Percentiles rank a stretch among this genome's conserved stretches.
Conservation (phyloP, 2,888 invertebrate genomes). For the Yponomeuta malinellus region DNA sequence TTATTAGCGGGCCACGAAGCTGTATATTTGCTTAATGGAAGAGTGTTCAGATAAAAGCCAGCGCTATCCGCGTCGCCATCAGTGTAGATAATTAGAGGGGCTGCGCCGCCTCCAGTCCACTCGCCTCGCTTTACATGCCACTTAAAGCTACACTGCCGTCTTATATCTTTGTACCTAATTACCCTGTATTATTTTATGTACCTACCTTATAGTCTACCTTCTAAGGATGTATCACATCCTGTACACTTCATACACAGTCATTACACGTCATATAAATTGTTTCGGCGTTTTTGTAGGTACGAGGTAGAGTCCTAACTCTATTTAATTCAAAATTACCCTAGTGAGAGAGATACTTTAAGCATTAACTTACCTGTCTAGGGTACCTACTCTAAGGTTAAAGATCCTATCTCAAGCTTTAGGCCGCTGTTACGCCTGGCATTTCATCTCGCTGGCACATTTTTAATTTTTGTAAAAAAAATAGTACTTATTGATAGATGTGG, state of each 20-base stretch:
- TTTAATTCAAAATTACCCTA: too few relatives aligned
- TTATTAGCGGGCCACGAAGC: slow-evolving; percentile 63
- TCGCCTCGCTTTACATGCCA: slow-evolving; percentile 55
- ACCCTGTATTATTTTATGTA: not conserved
- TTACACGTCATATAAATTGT: not conserved
- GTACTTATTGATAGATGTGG: too few relatives aligned
- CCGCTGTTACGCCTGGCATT: too few relatives aligned
- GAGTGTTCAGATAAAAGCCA: slow-evolving; percentile 69
- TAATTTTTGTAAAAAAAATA: too few relatives aligned
- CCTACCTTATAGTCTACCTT: not conserved
- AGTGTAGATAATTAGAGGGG: slow-evolving; percentile 61
- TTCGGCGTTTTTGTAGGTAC: too few relatives aligned
- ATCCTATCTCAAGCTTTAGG: too few relatives aligned
- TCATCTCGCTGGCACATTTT: too few relatives aligned
- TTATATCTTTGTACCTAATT: slow-evolving; percentile 23
- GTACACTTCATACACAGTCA: not conserved
- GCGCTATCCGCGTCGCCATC: slow-evolving; percentile 63
- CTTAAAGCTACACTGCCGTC: slow-evolving; percentile 65
- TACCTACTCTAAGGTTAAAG: too few relatives aligned
- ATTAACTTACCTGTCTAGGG: too few relatives aligned
- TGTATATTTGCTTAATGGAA: slow-evolving; percentile 75
- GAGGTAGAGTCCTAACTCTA: too few relatives aligned
- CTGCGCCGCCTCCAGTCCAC: slow-evolving; percentile 25
- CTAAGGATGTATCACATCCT: not conserved
- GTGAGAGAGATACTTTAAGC: too few relatives aligned